A percentile compares a stretch with the other conserved stretches of the same genome.
Evolutionary conservation across 2,888 invertebrate genomes (phyloP).

Genomic region (Drosophila paranaensis): DNA sequence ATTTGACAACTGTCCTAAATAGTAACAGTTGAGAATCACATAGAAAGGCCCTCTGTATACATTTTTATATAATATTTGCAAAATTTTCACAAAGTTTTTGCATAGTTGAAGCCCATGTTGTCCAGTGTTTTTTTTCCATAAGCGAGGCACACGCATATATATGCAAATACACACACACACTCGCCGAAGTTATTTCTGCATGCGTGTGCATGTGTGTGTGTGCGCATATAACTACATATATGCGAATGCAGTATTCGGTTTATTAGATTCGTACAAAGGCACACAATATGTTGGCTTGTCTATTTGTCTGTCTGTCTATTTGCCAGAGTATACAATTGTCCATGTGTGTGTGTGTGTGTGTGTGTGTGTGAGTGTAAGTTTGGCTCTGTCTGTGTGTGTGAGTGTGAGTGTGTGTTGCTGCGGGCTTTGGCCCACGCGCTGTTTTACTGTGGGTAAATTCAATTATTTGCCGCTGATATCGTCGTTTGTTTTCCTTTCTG

Average conservation of each 20-base stretch:
- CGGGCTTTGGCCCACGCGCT: constrained; percentile 38
- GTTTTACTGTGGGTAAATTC: constrained; percentile 69
- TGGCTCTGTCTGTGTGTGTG: constrained; percentile 12
- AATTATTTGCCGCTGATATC: constrained; percentile 79
- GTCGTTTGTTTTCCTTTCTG: constrained; percentile 70
- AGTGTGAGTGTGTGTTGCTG: constrained; percentile 29
- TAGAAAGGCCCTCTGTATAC: no score
- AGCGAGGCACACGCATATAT: constrained; percentile 33
- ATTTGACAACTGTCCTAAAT: no score
- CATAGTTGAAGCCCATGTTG: constrained; percentile 29
- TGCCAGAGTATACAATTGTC: constrained; percentile 31
- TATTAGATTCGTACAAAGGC: constrained; percentile 78
- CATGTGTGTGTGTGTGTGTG: constrained; percentile 32
- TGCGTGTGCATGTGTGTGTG: constrained; percentile 14
- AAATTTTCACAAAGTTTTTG: background rate
- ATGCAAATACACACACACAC: constrained; percentile 11
- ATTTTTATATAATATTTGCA: no score
- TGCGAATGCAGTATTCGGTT: constrained; percentile 71
- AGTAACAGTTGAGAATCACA: no score
- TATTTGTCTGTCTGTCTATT: constrained; percentile 41
- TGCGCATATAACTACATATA: constrained; percentile 35
- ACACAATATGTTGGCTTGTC: constrained; percentile 69
- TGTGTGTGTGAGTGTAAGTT: constrained; percentile 18
- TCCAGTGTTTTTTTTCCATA: constrained; percentile 42
- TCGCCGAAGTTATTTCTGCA: constrained; percentile 14